Evolutionary conservation across 1,140 invertebrate species (phyloP).

Genomic region (Drosophila setifemur): DNA sequence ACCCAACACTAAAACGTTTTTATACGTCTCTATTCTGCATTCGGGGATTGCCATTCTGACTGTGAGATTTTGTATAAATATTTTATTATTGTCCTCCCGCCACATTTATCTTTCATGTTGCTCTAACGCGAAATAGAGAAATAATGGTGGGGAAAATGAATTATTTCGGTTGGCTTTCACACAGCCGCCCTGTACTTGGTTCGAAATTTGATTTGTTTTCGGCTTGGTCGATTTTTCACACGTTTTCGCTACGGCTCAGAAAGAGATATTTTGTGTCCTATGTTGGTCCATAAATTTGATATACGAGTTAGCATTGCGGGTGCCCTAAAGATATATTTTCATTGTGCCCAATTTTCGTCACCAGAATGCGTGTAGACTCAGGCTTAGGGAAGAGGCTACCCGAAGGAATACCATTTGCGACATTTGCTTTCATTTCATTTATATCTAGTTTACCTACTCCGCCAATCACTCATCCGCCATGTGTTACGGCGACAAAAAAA

Average conservation of each 20-base stretch:
- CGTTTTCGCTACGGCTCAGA: background rate
- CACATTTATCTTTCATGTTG: slow-evolving; percentile 35
- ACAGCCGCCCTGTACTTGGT: background rate
- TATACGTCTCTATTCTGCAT: slow-evolving; percentile 4
- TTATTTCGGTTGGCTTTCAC: slow-evolving; percentile 15
- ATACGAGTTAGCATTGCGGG: background rate
- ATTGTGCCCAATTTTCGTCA: background rate
- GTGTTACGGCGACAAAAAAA: slow-evolving; percentile 16
- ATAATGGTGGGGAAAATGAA: slow-evolving; percentile 6
- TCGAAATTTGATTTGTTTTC: slow-evolving; percentile 23
- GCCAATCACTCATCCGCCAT: slow-evolving; percentile 28
- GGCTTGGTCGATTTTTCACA: slow-evolving; percentile 24
- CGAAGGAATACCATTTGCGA: slow-evolving; percentile 7
- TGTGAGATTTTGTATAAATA: slow-evolving; percentile 29
- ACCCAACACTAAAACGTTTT: slow-evolving; percentile 17
- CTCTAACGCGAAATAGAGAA: background rate
- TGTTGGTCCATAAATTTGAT: slow-evolving; percentile 20
- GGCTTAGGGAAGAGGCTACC: no score
- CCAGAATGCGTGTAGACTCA: no score
- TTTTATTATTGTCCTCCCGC: slow-evolving; percentile 28
- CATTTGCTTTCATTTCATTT: slow-evolving; percentile 30
- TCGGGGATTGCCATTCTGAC: no score
- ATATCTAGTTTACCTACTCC: slow-evolving; percentile 6
- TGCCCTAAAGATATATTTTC: background rate
- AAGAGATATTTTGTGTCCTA: slow-evolving; percentile 6